phyloP scores from a whole-genome alignment of 2,888 invertebrate species.

The Candidula unifasciata region DNA sequence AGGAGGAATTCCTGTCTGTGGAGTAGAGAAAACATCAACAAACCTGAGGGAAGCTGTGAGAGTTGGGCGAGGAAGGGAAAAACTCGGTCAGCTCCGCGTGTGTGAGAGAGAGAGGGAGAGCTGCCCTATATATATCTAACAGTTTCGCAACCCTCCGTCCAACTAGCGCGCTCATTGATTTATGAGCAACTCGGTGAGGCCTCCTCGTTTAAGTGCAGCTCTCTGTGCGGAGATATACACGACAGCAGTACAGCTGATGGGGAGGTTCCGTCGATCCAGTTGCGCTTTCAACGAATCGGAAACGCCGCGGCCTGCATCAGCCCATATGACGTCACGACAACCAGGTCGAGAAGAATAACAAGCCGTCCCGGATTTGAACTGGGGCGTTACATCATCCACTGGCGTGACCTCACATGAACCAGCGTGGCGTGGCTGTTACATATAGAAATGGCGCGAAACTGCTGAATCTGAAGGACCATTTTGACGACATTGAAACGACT shows the following conservation, averaged over 20 bases:
- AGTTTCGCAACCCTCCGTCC: background rate
- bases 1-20: conserved; percentile 4
- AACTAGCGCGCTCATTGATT: conserved; percentile 9
- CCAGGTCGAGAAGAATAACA: too few relatives aligned
- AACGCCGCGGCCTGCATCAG: too few relatives aligned
- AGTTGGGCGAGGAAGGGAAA: background rate
- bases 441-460: too few relatives aligned
- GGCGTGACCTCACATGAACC: too few relatives aligned
- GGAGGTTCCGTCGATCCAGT: too few relatives aligned
- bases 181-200: background rate
- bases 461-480: too few relatives aligned
- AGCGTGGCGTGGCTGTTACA: too few relatives aligned
- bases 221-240: too few relatives aligned
- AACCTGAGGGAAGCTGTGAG: background rate
- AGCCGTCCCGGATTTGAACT: too few relatives aligned
- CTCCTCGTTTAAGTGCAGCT: background rate
- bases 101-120: conserved; percentile 4
- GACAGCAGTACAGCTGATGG: background rate
- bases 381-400: too few relatives aligned
- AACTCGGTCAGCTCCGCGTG: conserved; percentile 7
- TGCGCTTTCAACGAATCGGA: too few relatives aligned
- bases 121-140: background rate
- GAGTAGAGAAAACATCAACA: background rate
- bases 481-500: too few relatives aligned
- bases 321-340: conserved; percentile 11